Base-by-base conservation (phyloP, 2,888 invertebrate genomes). In the Octodonta nipae region DNA sequence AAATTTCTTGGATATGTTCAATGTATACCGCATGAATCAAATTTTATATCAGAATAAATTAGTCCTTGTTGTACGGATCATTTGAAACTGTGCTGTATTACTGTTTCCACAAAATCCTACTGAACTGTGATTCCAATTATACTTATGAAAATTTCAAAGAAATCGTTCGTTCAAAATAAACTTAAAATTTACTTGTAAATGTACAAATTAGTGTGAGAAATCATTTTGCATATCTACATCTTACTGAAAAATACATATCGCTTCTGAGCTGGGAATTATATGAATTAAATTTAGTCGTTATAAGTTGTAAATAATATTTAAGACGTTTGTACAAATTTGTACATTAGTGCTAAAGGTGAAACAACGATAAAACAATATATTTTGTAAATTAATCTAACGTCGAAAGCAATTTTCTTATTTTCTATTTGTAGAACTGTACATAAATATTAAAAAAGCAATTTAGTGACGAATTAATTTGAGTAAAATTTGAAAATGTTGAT, bases 211-310 rank as follows among this genome's bases (percentile, higher is more conserved):
- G 11, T 10, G 11, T 22, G 11, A n/a, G 22, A 22, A 10, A 22
- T 22, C 11, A 33, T 20, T 28, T 30, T 10, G 22, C 22, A 22
- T 22, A 22, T 22, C 22, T 22, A 22, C 22, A 22, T 22, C 11
- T 22, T 22, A 22, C 22, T 22, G 11, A 22, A 22, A 20, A 38
- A 62, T 58, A 61, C 62, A 62, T 62, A 62, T 62, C 62, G 61
- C 61, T 61, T 60, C 39, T 43, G 52, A 58, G 61, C 60, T 61
- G 61, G 61, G 58, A 60, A n/a, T n/a, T n/a, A n/a, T n/a, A n/a
- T n/a, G n/a, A n/a, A n/a, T n/a, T n/a, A n/a, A n/a, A n/a, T 33
- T 27, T 28, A 31, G 30, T 11, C 25, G 5, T 32, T 26, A 39
- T 32, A 33, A 33, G 32, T 13, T 36, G 38, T 41, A 35, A 28